Base-by-base conservation (phyloP, 2,888 invertebrate genomes). In the Hartigia nigra region DNA sequence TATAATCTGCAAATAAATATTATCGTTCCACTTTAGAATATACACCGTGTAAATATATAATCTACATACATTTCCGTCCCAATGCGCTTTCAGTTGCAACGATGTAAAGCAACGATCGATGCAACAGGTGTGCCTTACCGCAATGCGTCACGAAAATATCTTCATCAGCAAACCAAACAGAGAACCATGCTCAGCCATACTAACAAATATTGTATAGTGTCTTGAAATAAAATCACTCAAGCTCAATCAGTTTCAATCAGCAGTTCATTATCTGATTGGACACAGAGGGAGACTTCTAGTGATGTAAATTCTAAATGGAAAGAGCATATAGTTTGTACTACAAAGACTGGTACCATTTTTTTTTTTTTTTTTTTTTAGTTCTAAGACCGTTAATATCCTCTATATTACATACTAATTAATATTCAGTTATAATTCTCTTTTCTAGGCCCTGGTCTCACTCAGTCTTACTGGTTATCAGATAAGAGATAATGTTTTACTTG, bases 181-280 rank as follows among this genome's bases (percentile, higher is more conserved):
- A 55, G 23, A 23, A 55, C 23, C 9, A 55, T 23, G 23, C 23
- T 55, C 9, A 55, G 9, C 23, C 55, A 23, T 23, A 55, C 55
- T 55, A 23, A 9, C 55, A 55, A 55, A 55, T 55, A 55, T 55
- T 23, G 55, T 2, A 55, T 23, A 23, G 55, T 55, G 23, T 55
- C 23, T 55, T 55, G 23, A 55, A 55, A 55, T 77, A 74, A 77
- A 34, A 77, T 74, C 77, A 77, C 74, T 77, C 39, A 72, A 39
- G 74, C 74, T 77, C 77, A 77, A 77, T 77, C 77, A 77, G 31
- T 34, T 31, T 35, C 77, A 77, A 77, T 77, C 72, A 77, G 37
- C 4, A 72, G 72, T 72, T 72, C 31, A 72, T 72, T 72, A 72
- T 23, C 72, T 34, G 34, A 12, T 14, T 31, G 34, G 32, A 23